Conservation (phyloP, 2,113 vertebrate genomes). For the Sinocyclocheilus anophthalmus region DNA sequence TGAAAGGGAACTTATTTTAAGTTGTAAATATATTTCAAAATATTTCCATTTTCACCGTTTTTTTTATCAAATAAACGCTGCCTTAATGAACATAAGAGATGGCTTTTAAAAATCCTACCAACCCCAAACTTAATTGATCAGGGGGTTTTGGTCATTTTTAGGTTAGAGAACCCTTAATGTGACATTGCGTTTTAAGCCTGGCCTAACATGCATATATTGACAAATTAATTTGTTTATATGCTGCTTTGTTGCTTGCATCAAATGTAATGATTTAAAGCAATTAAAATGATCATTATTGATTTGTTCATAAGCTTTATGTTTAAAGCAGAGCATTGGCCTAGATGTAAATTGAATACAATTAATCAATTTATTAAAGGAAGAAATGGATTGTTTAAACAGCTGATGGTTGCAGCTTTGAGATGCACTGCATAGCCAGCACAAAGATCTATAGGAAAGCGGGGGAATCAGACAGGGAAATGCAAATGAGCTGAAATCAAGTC, state of each 20-base stretch:
- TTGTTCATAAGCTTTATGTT: background rate
- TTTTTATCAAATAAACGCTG: too few relatives aligned
- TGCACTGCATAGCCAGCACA: background rate
- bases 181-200: background rate
- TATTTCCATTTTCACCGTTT: too few relatives aligned
- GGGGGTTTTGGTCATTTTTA: too few relatives aligned
- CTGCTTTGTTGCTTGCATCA: background rate
- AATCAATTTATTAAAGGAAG: background rate
- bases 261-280: background rate
- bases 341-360: background rate
- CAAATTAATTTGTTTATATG: background rate
- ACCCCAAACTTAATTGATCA: background rate
- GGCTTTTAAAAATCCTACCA: background rate
- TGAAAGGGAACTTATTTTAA: too few relatives aligned
- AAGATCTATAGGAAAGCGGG: background rate
- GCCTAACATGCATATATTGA: background rate
- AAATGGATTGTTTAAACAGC: background rate
- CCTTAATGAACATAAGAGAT: background rate
- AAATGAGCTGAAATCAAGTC: conserved; percentile 26
- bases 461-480: background rate
- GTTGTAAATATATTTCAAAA: too few relatives aligned
- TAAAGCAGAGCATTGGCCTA: background rate
- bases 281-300: background rate
- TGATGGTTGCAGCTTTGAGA: background rate
- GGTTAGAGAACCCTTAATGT: too few relatives aligned